Evolutionary conservation across 2,888 invertebrate species (phyloP).

Genomic region (Dasysyrphus albostriatus): DNA sequence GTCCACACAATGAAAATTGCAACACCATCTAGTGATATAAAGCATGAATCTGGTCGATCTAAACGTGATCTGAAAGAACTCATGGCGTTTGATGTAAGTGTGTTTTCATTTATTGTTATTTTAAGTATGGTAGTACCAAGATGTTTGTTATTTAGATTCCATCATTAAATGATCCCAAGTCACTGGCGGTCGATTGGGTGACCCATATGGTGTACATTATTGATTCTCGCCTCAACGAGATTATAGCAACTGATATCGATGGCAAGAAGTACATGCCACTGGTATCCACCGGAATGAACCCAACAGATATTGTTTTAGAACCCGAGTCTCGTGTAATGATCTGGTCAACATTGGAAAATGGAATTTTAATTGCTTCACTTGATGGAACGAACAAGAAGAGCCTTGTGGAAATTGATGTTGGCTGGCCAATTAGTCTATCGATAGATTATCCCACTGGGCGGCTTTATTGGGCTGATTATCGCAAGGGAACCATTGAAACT

Average conservation of each 20-base stretch:
- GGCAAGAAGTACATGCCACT: constrained; percentile 82
- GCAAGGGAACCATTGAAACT: constrained; percentile 89
- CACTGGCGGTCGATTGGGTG: constrained; percentile 90
- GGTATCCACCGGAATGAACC: constrained; percentile 86
- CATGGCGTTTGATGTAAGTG: constrained; percentile 81
- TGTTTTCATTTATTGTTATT: neutral
- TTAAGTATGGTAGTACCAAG: neutral
- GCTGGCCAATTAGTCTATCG: constrained; percentile 91
- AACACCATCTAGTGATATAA: constrained; percentile 80
- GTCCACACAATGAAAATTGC: constrained; percentile 83
- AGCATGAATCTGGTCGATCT: constrained; percentile 77
- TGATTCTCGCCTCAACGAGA: constrained; percentile 84
- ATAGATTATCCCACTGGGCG: constrained; percentile 90
- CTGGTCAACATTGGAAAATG: constrained; percentile 90
- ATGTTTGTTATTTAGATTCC: constrained; percentile 82
- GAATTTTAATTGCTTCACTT: constrained; percentile 87
- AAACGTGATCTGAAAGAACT: constrained; percentile 82
- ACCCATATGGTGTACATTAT: constrained; percentile 89
- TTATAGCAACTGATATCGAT: constrained; percentile 82
- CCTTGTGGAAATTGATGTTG: constrained; percentile 86
- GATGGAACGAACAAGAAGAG: constrained; percentile 87
- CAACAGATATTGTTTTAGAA: constrained; percentile 89
- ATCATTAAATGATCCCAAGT: constrained; percentile 88
- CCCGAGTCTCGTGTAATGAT: constrained; percentile 87
- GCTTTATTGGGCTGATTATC: constrained; percentile 94